Percentiles rank a stretch among this genome's conserved stretches.
phyloP scores from a whole-genome alignment of 2,888 invertebrate genomes.

The Lepas anatifera region DNA sequence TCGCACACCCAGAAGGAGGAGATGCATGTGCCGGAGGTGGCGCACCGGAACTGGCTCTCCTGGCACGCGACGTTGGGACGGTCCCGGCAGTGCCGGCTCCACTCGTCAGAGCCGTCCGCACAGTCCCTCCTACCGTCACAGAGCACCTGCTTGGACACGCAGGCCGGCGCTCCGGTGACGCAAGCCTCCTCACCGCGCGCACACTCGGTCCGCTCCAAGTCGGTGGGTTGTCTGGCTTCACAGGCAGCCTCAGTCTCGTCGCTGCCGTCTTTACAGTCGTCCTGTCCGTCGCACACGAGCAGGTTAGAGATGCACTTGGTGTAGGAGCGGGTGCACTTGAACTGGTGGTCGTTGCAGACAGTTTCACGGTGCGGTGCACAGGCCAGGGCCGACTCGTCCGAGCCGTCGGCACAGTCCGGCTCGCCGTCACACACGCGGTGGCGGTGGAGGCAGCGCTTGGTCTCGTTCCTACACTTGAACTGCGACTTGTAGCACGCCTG shows the following conservation, averaged over 20 bases:
- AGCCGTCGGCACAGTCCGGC: constrained; percentile 71
- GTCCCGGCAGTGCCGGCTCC: neutral
- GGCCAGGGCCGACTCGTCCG: constrained; percentile 53
- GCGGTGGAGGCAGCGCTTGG: constrained; percentile 69
- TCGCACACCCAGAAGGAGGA: constrained; percentile 23
- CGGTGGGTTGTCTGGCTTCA: neutral
- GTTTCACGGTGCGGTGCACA: constrained; percentile 60
- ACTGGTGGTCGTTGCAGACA: constrained; percentile 80
- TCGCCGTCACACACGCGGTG: constrained; percentile 87
- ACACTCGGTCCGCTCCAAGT: neutral
- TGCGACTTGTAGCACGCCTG: constrained; percentile 50
- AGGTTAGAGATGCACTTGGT: constrained; percentile 79
- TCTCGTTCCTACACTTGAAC: constrained; percentile 76
- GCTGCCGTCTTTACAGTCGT: constrained; percentile 90
- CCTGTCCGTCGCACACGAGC: constrained; percentile 94
- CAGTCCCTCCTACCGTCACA: constrained; percentile 42
- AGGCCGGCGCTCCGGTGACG: neutral
- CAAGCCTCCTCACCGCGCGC: neutral
- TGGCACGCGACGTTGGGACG: constrained; percentile 47
- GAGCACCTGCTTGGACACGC: neutral
- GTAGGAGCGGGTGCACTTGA: constrained; percentile 67
- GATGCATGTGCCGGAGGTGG: constrained; percentile 49
- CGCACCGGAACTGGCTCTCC: constrained; percentile 86
- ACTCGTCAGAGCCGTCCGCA: constrained; percentile 43
- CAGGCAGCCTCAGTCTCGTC: constrained; percentile 56